Conservation (phyloP, 2,888 invertebrate species). For the Hymenopus coronatus region DNA sequence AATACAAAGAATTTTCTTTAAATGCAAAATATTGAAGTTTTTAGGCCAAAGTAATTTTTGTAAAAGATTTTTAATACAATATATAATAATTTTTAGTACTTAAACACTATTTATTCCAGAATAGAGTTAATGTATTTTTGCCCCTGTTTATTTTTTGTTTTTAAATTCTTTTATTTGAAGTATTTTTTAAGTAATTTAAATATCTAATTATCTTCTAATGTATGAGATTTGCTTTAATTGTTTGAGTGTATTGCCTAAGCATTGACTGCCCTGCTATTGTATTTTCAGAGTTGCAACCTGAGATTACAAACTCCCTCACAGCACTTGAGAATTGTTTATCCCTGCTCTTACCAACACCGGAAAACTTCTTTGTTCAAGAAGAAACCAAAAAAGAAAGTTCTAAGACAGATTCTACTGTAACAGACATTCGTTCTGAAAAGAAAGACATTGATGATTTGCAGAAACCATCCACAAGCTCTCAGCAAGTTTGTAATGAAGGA, state of each 20-base stretch:
- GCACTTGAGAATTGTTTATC: slow-evolving; percentile 42
- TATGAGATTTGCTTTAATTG: background rate
- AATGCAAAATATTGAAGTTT: too few relatives aligned
- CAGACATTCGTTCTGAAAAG: background rate
- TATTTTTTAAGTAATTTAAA: background rate
- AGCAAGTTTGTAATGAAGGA: background rate
- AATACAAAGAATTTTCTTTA: too few relatives aligned
- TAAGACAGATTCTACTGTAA: background rate
- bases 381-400: background rate
- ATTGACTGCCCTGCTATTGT: background rate
- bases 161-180: too few relatives aligned
- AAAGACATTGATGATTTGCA: background rate
- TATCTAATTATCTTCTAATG: background rate
- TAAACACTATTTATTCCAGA: too few relatives aligned
- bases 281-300: slow-evolving; percentile 40
- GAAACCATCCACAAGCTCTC: slow-evolving; percentile 2
- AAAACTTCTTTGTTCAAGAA: slow-evolving; percentile 40
- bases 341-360: slow-evolving; percentile 42
- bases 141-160: too few relatives aligned
- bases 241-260: background rate
- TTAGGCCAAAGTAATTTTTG: too few relatives aligned
- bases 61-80: too few relatives aligned
- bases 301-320: slow-evolving; percentile 40
- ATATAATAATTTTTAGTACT: too few relatives aligned
- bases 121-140: too few relatives aligned